Evolutionary conservation across 2,797 vertebrate species (phyloP).

Genomic region (Naso thynnoides): DNA sequence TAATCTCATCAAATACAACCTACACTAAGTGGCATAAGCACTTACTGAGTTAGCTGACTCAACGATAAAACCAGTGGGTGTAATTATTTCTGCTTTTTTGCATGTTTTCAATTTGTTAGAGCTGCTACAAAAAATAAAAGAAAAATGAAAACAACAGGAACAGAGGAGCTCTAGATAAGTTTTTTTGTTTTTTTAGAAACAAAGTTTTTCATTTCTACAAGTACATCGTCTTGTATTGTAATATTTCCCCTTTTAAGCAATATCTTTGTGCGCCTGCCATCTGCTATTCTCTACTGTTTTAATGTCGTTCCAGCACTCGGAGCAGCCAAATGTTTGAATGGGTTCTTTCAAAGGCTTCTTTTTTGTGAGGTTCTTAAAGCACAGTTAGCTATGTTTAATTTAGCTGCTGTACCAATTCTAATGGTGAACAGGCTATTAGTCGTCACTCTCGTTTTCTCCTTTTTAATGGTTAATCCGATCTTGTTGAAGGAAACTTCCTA

Average conservation of each 20-base stretch:
- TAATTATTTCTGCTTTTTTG: conserved; percentile 4
- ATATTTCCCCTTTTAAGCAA: conserved; percentile 25
- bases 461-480: conserved; percentile 33
- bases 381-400: conserved; percentile 31
- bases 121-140: conserved; percentile 21
- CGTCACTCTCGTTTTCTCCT: conserved; percentile 39
- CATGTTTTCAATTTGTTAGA: not conserved
- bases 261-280: conserved; percentile 51
- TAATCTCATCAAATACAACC: not conserved
- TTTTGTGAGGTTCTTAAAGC: conserved; percentile 37
- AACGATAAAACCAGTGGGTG: not conserved
- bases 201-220: conserved; percentile 23
- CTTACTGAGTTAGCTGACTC: not conserved
- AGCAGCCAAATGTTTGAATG: conserved; percentile 46
- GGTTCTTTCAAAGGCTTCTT: conserved; percentile 34
- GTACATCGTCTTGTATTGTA: conserved; percentile 26
- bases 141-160: conserved; percentile 16
- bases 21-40: not conserved
- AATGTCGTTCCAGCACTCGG: conserved; percentile 36
- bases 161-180: conserved; percentile 1
- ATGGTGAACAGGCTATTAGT: conserved; percentile 22
- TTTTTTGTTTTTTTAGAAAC: conserved; percentile 17
- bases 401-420: not conserved
- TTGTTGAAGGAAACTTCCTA: conserved; percentile 29
- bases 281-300: conserved; percentile 50